Percentiles rank a stretch among this genome's conserved stretches.
Conservation (phyloP, 1,140 invertebrate genomes). For the Drosophila tsacasi region DNA sequence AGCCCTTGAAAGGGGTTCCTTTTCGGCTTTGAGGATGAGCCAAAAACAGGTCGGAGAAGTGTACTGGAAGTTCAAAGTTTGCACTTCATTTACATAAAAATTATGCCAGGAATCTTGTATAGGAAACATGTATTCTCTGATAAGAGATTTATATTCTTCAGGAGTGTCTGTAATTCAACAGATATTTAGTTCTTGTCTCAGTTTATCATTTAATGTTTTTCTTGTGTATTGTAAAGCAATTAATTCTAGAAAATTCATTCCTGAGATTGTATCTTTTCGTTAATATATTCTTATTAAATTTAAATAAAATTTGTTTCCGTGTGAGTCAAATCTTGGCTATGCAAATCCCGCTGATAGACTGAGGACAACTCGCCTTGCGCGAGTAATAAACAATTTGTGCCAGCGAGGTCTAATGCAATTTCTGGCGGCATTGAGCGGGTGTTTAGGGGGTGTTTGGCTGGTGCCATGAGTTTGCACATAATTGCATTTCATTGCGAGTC, state of each 20-base stretch:
- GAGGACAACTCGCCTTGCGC: constrained; percentile 34
- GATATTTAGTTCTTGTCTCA: neutral
- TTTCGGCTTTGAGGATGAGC: constrained; percentile 22
- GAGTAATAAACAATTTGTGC: constrained; percentile 42
- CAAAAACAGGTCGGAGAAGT: neutral
- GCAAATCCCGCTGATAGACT: constrained; percentile 49
- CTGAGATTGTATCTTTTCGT: too few species aligned
- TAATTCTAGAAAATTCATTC: neutral
- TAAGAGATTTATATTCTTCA: neutral
- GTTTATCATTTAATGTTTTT: neutral
- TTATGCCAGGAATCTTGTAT: neutral
- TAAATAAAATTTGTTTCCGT: neutral
- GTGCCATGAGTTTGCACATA: constrained; percentile 62
- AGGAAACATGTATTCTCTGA: neutral
- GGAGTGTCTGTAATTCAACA: neutral
- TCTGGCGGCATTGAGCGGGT: constrained; percentile 59
- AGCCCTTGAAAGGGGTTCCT: constrained; percentile 37
- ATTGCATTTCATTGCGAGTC: constrained; percentile 72
- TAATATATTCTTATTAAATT: neutral
- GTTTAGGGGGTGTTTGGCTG: constrained; percentile 10
- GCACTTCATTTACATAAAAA: constrained; percentile 14
- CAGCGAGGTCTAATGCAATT: constrained; percentile 67
- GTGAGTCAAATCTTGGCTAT: constrained; percentile 40
- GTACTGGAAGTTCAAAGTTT: neutral
- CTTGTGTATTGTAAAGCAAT: too few species aligned